Percentiles rank a stretch among this genome's conserved stretches.
Conservation (phyloP, 1,140 invertebrate genomes). For the Amphibalanus amphitrite region DNA sequence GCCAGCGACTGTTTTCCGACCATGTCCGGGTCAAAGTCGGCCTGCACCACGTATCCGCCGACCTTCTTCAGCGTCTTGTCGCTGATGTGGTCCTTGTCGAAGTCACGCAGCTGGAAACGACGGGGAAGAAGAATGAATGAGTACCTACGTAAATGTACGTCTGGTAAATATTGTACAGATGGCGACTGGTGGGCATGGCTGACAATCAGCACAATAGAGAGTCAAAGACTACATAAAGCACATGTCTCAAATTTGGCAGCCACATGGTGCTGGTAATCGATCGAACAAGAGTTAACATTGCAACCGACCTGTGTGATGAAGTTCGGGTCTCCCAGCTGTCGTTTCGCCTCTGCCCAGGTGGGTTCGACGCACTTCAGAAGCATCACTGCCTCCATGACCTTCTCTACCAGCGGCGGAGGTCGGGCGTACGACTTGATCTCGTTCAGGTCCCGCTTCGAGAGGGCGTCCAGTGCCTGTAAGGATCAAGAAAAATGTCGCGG, state of each 20-base stretch:
- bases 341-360: constrained; percentile 66
- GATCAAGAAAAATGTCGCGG: too few relatives aligned
- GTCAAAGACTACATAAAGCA: too few relatives aligned
- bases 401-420: constrained; percentile 64
- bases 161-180: too few relatives aligned
- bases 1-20: constrained; percentile 58
- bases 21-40: constrained; percentile 70
- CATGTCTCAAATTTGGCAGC: too few relatives aligned
- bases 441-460: constrained; percentile 72
- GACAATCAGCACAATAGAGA: too few relatives aligned
- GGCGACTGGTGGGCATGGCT: too few relatives aligned
- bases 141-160: too few relatives aligned
- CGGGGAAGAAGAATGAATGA: too few relatives aligned
- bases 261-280: too few relatives aligned
- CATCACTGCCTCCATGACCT: constrained; percentile 76
- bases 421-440: constrained; percentile 72
- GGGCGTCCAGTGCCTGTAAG: constrained; percentile 49
- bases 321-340: constrained; percentile 56
- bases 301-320: constrained; percentile 40
- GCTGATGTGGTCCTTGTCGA: constrained; percentile 65
- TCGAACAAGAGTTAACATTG: too few relatives aligned
- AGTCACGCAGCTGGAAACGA: constrained; percentile 21
- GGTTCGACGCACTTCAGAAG: constrained; percentile 57
- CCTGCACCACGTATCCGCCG: constrained; percentile 38
- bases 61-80: constrained; percentile 45